Evolutionary conservation across 2,113 vertebrate species (phyloP).

Genomic region (Rhodinocichla rosea): DNA sequence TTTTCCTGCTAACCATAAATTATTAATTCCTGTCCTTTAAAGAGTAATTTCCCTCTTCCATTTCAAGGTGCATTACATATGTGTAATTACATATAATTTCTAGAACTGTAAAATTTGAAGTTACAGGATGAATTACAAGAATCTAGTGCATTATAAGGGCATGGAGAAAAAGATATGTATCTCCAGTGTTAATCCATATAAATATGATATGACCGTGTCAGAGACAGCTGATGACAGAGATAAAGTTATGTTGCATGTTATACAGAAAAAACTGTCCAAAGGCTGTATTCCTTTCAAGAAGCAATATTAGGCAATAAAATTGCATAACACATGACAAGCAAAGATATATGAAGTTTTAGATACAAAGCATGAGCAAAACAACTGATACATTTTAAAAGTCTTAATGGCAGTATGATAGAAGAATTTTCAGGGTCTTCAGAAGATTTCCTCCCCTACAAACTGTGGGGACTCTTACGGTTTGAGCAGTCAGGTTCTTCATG

Average conservation of each 20-base stretch:
- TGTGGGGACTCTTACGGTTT: neutral
- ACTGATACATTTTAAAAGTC: neutral
- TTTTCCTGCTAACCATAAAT: neutral
- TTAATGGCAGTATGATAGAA: fast-evolving
- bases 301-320: neutral
- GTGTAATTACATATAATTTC: neutral
- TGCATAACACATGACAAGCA: neutral
- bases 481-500: neutral
- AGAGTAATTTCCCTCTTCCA: neutral
- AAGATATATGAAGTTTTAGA: neutral
- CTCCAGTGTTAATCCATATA: neutral
- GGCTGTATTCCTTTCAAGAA: neutral
- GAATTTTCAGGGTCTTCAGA: neutral
- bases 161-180: neutral
- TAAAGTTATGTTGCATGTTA: neutral
- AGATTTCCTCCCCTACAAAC: neutral
- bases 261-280: neutral
- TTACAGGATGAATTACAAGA: neutral
- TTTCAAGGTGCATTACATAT: neutral
- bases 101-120: neutral
- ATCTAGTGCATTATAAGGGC: neutral
- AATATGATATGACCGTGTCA: neutral
- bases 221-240: neutral
- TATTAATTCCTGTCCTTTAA: constrained; percentile 23
- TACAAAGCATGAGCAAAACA: neutral